These are phyloP conservation scores for Ceratina calcarata DNA, from an alignment of 1,140 invertebrate species.

Conservation along the genomic window DNA sequence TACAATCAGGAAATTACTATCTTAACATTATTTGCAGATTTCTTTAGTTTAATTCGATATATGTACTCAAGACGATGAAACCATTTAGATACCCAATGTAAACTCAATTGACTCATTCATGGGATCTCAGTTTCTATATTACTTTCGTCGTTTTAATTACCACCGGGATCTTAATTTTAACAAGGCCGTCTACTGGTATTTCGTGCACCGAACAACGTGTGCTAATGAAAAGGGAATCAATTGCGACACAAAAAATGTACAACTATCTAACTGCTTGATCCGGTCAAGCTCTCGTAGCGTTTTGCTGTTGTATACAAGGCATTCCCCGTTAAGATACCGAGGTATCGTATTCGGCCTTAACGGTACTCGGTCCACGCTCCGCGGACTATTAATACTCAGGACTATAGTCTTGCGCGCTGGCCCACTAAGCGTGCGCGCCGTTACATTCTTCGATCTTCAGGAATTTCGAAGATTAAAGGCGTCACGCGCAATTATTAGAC, in stretches of 20 bases:
- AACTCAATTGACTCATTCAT: too few relatives aligned
- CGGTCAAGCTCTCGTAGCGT: too few relatives aligned
- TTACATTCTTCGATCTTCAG: constrained; percentile 40
- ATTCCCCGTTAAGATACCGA: constrained; percentile 69
- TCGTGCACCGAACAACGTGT: not conserved
- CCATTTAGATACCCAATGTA: too few relatives aligned
- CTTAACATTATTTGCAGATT: not conserved
- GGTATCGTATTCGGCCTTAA: constrained; percentile 68
- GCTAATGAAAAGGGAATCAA: too few relatives aligned
- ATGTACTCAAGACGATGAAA: too few relatives aligned
- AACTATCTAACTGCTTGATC: not conserved
- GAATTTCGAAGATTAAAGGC: constrained; percentile 32
- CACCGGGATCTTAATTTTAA: too few relatives aligned
- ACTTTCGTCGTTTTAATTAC: too few relatives aligned
- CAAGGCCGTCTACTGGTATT: not conserved
- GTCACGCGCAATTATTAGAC: not conserved
- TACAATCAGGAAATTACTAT: not conserved
- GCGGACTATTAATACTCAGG: constrained; percentile 42
- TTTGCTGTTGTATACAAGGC: constrained; percentile 44
- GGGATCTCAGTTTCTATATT: too few relatives aligned
- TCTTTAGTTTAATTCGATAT: too few relatives aligned
- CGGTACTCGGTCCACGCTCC: constrained; percentile 73
- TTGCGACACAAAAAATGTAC: not conserved
- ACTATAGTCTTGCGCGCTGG: constrained; percentile 20
- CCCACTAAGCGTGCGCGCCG: constrained; percentile 36